Base-by-base conservation (phyloP, 2,113 vertebrate species). In the Ascaphus truei region DNA sequence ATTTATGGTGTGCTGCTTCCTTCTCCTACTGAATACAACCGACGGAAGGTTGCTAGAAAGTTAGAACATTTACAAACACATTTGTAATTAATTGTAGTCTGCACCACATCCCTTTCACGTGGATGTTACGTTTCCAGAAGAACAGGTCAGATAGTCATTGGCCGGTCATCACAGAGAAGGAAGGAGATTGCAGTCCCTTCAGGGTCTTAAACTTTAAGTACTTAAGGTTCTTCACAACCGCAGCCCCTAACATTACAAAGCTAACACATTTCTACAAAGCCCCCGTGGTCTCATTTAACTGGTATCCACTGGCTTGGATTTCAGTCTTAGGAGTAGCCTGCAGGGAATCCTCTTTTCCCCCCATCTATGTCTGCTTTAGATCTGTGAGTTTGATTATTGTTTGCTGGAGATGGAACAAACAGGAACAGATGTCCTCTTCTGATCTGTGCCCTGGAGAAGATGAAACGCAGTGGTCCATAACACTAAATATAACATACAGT, bases 321-420 rank as follows among this genome's bases (percentile, higher is more conserved):
- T 68, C 53, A 58, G 65, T 68, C 65, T 68, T 68, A 48, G 52
- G 47, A 25, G 39, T 48, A 26, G 65, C 65, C 53, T 58, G 56
- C 56, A 58, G 53, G 53, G 50, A 30, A 25, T 58, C 65, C 30
- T 67, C 39, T 43, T 58, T 45, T 18, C n/a, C 41, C 58, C 53
- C 43, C 31, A 30, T 58, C 48, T n/a, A n/a, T n/a, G 65, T 68
- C 65, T 58, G 65, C 41, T 68, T 68, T 68, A 58, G 65, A 68
- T 68, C 53, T 68, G 36, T 18, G 53, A 16, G 52, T 43, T 58
- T 57, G 52, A 68, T 68, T 57, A 36, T 48, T 48, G 53, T 58
- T 68, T 68, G 53, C 33, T 58, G 39, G 65, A 58, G 41, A 68
- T 58, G 53, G 65, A 68, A 68, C 65, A 68, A 68, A 58, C 65